Conservation (phyloP, 2,797 vertebrate species). For the Sebastes melanostomus region DNA sequence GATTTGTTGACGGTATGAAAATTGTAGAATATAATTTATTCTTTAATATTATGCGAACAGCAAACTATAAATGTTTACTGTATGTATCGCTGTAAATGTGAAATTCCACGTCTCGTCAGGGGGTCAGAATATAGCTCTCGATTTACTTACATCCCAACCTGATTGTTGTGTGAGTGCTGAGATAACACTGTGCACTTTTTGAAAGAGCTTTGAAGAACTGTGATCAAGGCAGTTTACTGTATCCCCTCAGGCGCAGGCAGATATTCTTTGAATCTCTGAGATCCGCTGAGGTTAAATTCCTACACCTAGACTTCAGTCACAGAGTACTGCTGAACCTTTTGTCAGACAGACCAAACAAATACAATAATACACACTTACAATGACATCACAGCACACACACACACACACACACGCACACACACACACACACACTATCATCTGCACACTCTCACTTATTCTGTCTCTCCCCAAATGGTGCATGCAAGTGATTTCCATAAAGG, state of each 20-base stretch:
- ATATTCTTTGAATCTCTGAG: constrained; percentile 60
- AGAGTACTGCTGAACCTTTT: constrained; percentile 11
- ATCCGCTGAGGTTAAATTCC: constrained; percentile 43
- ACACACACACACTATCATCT: neutral
- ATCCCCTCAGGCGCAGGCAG: constrained; percentile 50
- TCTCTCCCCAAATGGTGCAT: constrained; percentile 45
- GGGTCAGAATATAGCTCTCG: neutral
- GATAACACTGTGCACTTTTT: neutral
- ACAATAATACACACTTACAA: neutral
- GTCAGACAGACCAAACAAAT: constrained; percentile 42
- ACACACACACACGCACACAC: neutral
- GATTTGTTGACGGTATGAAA: neutral
- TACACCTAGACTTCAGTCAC: constrained; percentile 21
- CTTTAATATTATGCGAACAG: neutral
- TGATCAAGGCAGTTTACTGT: constrained; percentile 18
- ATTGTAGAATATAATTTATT: neutral
- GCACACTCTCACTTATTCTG: neutral
- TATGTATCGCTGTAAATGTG: neutral
- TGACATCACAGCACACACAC: neutral
- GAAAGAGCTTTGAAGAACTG: constrained; percentile 24
- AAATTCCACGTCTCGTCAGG: neutral
- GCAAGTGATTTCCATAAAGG: constrained; percentile 79
- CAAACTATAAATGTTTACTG: neutral
- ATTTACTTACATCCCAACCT: neutral
- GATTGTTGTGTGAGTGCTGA: neutral